Base-by-base conservation (phyloP, 2,113 vertebrate species). In the Paralichthys olivaceus region DNA sequence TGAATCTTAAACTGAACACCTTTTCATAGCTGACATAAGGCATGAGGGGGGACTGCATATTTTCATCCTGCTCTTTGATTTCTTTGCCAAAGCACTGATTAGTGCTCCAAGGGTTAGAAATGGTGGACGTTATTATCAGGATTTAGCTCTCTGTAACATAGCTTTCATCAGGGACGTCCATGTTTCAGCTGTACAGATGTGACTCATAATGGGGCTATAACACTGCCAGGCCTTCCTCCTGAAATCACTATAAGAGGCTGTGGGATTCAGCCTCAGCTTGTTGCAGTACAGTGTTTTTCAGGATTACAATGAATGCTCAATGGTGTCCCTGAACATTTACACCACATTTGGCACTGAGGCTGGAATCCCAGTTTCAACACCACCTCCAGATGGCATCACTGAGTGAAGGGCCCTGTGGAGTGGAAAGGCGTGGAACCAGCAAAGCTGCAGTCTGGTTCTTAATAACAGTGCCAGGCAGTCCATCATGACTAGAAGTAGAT, bases 11-110 rank as follows among this genome's bases (percentile, higher is more conserved):
- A 14, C 25, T 69, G 20, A 75, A 73, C 53, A 71, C 29, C 20
- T 25, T n/a, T 54, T 70, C 28, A 74, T 60, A 45, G 53, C 43
- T 58, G 63, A 75, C 20, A 56, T 90, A 90, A 92, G 87, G 91
- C 87, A 68, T 14, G 29, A 4, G 47, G 26, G 37, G 51, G 60
- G 45, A 77, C 84, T 92, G 88, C 86, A 91, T 89, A 90, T 87
- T 77, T 77, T 61, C 40, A 62, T 43, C 53, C 51, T 74, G 64
- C 23, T 43, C 28, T 72, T 23, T 59, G 37, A 40, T 60, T 72
- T 77, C 51, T 75, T 59, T 51, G 40, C 49, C 54, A 69, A 59
- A 67, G 7, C 62, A 17, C 32, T 34, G 40, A 45, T 53, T 40
- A 40, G 51, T 6, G 9, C 45, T 80, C 47, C 15, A 13, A 45